Percentiles rank a stretch among this genome's conserved stretches.
Conservation (phyloP, 2,888 invertebrate genomes). For the Pristionchus arcanus region DNA sequence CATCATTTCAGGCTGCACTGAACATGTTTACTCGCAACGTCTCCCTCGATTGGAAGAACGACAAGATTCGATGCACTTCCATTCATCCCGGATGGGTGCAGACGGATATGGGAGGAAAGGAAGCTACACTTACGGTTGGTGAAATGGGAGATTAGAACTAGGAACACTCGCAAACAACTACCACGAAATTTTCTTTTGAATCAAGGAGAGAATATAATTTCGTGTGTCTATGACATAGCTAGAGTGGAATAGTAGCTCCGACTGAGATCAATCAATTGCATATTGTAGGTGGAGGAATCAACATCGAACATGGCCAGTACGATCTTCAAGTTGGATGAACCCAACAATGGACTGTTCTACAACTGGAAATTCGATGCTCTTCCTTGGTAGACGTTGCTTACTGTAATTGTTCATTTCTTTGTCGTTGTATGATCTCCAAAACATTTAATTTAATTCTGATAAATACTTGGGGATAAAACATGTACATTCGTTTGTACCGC, state of each 20-base stretch:
- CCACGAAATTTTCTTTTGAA: too few relatives aligned
- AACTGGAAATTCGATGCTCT: background rate
- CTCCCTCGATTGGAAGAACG: background rate
- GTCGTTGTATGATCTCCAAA: background rate
- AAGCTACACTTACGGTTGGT: constrained; percentile 15
- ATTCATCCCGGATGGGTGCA: constrained; percentile 56
- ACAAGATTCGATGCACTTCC: constrained; percentile 8
- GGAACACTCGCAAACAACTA: too few relatives aligned
- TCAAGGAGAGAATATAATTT: background rate
- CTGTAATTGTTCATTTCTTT: too few relatives aligned
- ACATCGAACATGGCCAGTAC: background rate
- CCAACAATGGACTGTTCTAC: constrained; percentile 38
- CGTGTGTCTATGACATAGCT: background rate
- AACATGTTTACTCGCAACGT: constrained; percentile 38
- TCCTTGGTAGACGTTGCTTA: background rate
- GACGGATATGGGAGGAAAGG: constrained; percentile 56
- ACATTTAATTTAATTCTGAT: background rate
- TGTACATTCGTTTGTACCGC: too few relatives aligned
- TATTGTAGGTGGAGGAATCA: constrained; percentile 14
- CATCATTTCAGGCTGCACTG: background rate
- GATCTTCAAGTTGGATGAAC: background rate
- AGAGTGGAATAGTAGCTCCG: too few relatives aligned
- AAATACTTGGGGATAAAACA: too few relatives aligned
- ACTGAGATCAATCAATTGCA: too few relatives aligned
- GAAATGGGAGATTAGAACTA: too few relatives aligned